Evolutionary conservation across 2,113 vertebrate genomes (phyloP).

Genomic region (Triplophysa tibetana): DNA sequence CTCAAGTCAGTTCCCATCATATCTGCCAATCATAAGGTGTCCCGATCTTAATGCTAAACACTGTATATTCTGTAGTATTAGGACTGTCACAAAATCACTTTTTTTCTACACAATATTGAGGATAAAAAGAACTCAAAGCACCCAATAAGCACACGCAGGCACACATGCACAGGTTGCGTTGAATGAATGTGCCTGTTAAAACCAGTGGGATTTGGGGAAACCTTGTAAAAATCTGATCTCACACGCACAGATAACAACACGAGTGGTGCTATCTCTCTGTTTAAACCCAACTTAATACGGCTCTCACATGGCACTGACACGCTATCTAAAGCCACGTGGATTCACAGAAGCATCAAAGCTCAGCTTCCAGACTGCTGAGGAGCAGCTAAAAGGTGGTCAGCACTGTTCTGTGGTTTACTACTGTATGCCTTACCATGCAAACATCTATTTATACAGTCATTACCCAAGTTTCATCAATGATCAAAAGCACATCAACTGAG

Average conservation of each 20-base stretch:
- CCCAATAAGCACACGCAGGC: background rate
- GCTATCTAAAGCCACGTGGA: conserved; percentile 3
- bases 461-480: background rate
- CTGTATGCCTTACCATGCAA: background rate
- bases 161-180: background rate
- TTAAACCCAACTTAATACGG: conserved; percentile 24
- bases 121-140: background rate
- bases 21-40: too few species aligned
- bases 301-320: conserved; percentile 31
- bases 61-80: too few species aligned
- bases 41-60: too few species aligned
- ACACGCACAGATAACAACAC: conserved; percentile 36
- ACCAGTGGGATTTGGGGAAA: conserved; percentile 1
- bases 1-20: too few species aligned
- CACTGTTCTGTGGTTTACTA: background rate
- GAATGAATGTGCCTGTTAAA: conserved; percentile 35
- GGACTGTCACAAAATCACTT: too few species aligned
- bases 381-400: conserved; percentile 1
- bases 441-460: conserved; percentile 30
- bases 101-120: too few species aligned
- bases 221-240: conserved; percentile 45
- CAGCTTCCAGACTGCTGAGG: conserved; percentile 5
- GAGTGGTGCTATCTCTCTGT: conserved; percentile 25
- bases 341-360: conserved; percentile 2
- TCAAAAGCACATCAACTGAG: background rate